Percentiles rank a stretch among this genome's conserved stretches.
These are phyloP conservation scores for Spinibarbus caldwelli DNA, from an alignment of 2,797 vertebrate genomes.

Conservation along the genomic window DNA sequence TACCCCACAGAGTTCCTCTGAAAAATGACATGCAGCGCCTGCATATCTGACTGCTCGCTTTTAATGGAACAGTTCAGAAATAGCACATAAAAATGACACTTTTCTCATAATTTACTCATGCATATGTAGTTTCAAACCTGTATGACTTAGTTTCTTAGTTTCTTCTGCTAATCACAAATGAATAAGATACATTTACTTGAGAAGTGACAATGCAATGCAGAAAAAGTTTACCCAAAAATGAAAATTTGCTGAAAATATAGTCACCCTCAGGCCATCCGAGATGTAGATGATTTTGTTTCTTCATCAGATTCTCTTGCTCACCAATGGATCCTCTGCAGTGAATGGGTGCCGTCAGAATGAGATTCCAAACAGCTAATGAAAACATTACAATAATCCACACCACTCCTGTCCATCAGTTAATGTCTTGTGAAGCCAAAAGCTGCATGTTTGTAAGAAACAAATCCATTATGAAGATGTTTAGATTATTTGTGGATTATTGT, in stretches of 20 bases:
- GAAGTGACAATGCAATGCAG: no score
- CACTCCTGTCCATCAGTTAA: neutral
- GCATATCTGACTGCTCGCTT: neutral
- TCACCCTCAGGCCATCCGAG: neutral
- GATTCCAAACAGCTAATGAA: neutral
- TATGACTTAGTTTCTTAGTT: neutral
- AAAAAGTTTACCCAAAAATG: neutral
- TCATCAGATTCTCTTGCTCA: neutral
- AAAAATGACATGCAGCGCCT: neutral
- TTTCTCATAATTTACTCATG: neutral
- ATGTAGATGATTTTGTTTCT: neutral
- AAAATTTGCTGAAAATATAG: neutral
- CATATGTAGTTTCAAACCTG: neutral
- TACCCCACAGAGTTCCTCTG: neutral
- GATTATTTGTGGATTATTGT: no score
- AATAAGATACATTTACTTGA: no score
- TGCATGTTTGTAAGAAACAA: neutral
- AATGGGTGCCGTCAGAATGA: neutral
- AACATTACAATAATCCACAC: neutral
- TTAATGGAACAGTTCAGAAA: neutral
- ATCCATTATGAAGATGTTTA: neutral
- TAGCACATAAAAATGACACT: neutral
- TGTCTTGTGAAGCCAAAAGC: neutral
- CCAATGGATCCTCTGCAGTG: neutral
- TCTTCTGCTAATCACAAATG: neutral